Conservation (phyloP, 2,888 invertebrate genomes). For the Morinoia aosen region DNA sequence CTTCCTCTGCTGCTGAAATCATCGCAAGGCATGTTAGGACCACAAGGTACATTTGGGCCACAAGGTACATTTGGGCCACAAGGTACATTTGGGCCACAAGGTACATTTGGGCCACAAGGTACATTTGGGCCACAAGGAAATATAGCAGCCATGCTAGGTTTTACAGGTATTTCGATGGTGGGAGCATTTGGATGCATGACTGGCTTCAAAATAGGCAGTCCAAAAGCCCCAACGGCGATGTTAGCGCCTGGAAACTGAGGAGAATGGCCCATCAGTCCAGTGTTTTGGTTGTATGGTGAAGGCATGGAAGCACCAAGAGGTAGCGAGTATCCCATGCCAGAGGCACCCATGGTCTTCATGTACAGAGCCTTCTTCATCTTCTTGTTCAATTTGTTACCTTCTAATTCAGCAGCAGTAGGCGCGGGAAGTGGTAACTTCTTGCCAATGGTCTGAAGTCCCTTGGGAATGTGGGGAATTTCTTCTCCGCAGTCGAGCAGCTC, state of each 20-base stretch:
- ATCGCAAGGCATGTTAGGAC: not conserved
- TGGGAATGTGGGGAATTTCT: not conserved
- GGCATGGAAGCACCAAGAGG: not conserved
- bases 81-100: not conserved
- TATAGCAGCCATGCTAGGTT: not conserved
- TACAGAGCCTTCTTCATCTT: not conserved
- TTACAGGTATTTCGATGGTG: not conserved
- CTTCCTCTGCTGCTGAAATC: not conserved
- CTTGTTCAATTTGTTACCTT: not conserved
- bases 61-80: too few species aligned
- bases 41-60: not conserved
- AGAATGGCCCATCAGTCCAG: not conserved
- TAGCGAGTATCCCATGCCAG: not conserved
- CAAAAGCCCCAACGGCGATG: not conserved
- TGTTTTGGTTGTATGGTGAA: not conserved
- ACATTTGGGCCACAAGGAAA: not conserved
- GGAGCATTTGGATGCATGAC: not conserved
- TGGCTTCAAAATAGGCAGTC: not conserved
- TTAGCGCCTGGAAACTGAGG: constrained; percentile 1
- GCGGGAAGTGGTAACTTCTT: not conserved
- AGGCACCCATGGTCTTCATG: not conserved
- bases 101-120: not conserved
- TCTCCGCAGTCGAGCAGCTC: not conserved
- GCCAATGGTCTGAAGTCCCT: constrained; percentile 20
- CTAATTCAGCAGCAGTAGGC: not conserved